These are phyloP conservation scores for Metopolophium dirhodum DNA, from an alignment of 1,140 invertebrate genomes.

Conservation along the genomic window DNA sequence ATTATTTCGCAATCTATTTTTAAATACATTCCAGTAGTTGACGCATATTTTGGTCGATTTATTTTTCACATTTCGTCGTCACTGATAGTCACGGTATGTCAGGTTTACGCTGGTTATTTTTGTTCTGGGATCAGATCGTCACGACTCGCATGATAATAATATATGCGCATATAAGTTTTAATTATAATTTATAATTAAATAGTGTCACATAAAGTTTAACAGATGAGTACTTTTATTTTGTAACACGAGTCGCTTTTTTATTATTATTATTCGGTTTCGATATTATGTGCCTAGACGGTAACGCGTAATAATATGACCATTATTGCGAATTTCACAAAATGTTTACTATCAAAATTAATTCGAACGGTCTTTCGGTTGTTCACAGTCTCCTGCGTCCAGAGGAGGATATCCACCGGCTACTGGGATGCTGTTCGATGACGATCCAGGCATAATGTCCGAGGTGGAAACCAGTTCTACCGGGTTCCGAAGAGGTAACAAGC, in stretches of 20 bases:
- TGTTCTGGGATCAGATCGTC: background rate
- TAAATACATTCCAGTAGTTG: background rate
- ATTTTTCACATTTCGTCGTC: background rate
- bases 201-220: background rate
- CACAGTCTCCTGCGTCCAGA: slow-evolving; percentile 73
- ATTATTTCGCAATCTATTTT: background rate
- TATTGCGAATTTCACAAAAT: background rate
- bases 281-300: background rate
- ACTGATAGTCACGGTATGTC: background rate
- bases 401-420: slow-evolving; percentile 77
- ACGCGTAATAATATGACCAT: background rate
- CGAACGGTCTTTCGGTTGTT: slow-evolving; percentile 60
- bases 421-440: slow-evolving; percentile 85
- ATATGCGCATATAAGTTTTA: background rate
- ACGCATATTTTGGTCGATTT: background rate
- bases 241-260: background rate
- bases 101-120: background rate
- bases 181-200: background rate
- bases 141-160: background rate
- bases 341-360: background rate
- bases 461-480: slow-evolving; percentile 93
- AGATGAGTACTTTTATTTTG: background rate
- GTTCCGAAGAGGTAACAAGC: slow-evolving; percentile 86
- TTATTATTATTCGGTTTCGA: background rate
- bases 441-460: slow-evolving; percentile 97